Conservation (phyloP, 2,113 vertebrate genomes). For the Peromyscus leucopus region DNA sequence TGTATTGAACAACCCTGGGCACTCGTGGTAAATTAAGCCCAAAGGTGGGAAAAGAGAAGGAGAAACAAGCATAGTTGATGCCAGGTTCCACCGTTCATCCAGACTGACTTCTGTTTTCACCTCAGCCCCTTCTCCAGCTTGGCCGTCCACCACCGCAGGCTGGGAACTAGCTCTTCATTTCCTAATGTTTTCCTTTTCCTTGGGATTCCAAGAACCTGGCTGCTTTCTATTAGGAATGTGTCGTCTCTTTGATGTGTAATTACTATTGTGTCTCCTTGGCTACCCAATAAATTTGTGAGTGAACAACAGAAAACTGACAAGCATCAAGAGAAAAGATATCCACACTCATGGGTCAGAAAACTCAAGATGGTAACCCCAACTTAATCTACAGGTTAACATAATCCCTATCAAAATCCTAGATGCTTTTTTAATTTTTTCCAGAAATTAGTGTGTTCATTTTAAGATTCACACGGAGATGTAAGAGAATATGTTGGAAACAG, state of each 20-base stretch:
- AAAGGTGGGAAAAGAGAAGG: background rate
- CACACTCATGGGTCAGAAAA: background rate
- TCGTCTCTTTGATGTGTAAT: background rate
- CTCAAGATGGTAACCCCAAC: background rate
- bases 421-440: background rate
- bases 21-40: background rate
- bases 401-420: background rate
- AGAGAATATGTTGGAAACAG: background rate
- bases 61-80: too few relatives aligned
- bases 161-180: background rate
- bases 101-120: too few relatives aligned
- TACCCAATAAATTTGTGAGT: background rate
- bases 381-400: background rate
- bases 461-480: background rate
- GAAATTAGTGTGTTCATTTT: background rate
- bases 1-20: background rate
- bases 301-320: background rate
- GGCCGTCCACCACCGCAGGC: background rate
- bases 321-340: background rate
- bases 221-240: background rate
- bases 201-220: background rate
- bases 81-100: background rate
- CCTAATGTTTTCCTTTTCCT: background rate
- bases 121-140: too few relatives aligned
- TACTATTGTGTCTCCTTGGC: background rate